Evolutionary conservation across 2,888 invertebrate species (phyloP), one percentile per base, ranked within the genome.

Genomic region (Papilio protenor): DNA sequence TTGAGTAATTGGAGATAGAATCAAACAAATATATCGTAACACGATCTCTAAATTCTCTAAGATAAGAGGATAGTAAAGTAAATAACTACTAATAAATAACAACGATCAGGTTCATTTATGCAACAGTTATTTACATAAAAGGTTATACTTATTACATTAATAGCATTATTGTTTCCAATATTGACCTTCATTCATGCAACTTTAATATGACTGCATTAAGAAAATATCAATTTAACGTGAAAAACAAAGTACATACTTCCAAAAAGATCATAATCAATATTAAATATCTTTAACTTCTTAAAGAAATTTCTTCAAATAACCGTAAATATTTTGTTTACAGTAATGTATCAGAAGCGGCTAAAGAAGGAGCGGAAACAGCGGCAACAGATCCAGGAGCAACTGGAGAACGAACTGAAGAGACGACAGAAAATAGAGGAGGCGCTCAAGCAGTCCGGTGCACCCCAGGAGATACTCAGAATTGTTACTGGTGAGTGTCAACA

Each of bases 261-360:
- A 49, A 14, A 49, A 49, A 49, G 0, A 14, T 49, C 14, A 49
- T 14, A 14, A 40, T 40, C 40, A 40, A 40, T 8, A 10, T 23
- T 18, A 66, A n/a, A 11, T n/a, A n/a, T n/a, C n/a, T n/a, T n/a
- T n/a, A n/a, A n/a, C n/a, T n/a, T n/a, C n/a, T n/a, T n/a, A n/a
- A n/a, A n/a, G n/a, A n/a, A n/a, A n/a, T n/a, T n/a, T n/a, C n/a
- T n/a, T n/a, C n/a, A n/a, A 33, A 21, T 40, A n/a, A n/a, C 23
- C 72, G 52, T 40, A 72, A 23, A 27, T 23, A 55, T 73, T 55
- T 52, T 71, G 55, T 66, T 66, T 82, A 80, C 96, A 98, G 98
- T 97, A 81, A 95, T 97, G 89, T 98, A 97, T 91, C 98, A 98
- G 92, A 98, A 98, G 91, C 96, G 98, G 81, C 96, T 98, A 94